Percentiles rank a stretch among this genome's conserved stretches.
These are phyloP conservation scores for Temnothorax rugatulus DNA, from an alignment of 2,888 invertebrate genomes.

Conservation along the genomic window DNA sequence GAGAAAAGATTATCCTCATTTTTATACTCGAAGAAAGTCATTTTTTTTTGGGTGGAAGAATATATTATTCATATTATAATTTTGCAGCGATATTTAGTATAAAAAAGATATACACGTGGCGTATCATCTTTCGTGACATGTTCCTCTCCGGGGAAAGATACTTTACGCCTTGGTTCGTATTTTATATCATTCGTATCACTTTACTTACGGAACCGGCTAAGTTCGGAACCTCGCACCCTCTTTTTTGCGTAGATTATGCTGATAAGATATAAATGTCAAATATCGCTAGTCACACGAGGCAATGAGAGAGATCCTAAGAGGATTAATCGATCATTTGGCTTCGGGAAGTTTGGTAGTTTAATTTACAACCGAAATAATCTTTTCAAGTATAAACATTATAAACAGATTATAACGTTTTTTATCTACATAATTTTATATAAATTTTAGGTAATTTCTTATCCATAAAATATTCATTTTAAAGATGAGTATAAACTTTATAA, in stretches of 20 bases:
- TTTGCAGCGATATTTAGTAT: constrained; percentile 1
- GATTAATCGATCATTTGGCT: not conserved
- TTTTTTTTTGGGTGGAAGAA: not conserved
- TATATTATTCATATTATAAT: not conserved
- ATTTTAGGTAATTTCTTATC: not conserved
- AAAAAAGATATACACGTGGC: not conserved
- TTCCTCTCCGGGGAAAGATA: constrained; percentile 8
- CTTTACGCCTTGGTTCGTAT: constrained; percentile 7
- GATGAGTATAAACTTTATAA: not conserved
- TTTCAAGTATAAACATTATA: not conserved
- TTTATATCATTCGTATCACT: constrained; percentile 35
- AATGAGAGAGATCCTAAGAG: not conserved
- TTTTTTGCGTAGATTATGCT: constrained; percentile 21
- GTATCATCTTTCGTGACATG: constrained; percentile 17
- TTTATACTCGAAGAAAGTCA: not conserved
- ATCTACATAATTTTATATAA: not conserved
- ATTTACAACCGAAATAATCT: not conserved
- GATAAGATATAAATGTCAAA: constrained; percentile 7
- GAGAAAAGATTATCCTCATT: not conserved
- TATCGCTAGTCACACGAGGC: not conserved
- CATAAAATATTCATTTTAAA: too few relatives aligned
- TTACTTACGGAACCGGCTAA: constrained; percentile 20
- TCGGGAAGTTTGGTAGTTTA: not conserved
- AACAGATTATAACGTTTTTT: not conserved
- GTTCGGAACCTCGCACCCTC: not conserved